These are phyloP conservation scores for Hartigia nigra DNA, from an alignment of 2,888 invertebrate species.

Conservation along the genomic window DNA sequence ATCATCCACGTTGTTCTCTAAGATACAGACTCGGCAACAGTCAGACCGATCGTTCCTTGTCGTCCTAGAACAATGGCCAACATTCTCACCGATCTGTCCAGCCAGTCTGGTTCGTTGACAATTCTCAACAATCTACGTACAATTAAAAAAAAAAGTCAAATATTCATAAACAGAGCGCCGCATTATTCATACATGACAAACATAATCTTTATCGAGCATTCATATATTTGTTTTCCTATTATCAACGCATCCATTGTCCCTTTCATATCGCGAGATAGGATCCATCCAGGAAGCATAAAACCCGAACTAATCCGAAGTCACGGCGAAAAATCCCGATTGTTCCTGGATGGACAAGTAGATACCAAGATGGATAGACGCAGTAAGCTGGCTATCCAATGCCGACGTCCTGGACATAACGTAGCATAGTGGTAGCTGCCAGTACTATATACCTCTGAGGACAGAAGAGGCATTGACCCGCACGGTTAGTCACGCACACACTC, in stretches of 20 bases:
- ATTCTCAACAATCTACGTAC: background rate
- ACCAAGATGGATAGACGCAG: background rate
- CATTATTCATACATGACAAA: background rate
- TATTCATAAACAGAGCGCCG: background rate
- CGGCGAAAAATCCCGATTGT: background rate
- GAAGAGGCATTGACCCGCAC: conserved; percentile 57
- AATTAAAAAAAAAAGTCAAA: background rate
- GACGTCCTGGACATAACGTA: conserved; percentile 11
- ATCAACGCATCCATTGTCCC: background rate
- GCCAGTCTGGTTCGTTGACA: background rate
- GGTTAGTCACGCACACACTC: conserved; percentile 49
- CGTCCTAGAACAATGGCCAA: background rate
- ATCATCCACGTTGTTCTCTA: background rate
- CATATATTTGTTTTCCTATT: background rate
- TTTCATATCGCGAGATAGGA: background rate
- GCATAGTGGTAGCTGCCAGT: conserved; percentile 35
- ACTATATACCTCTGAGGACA: conserved; percentile 47
- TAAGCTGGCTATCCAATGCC: background rate
- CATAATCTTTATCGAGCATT: background rate
- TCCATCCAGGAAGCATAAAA: background rate
- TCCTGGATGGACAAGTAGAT: background rate
- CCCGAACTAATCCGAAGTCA: background rate
- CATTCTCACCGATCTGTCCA: background rate
- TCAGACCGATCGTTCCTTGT: background rate
- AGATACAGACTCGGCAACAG: background rate